phyloP scores from a whole-genome alignment of 2,888 invertebrate genomes.

The Leptinotarsa juncta region DNA sequence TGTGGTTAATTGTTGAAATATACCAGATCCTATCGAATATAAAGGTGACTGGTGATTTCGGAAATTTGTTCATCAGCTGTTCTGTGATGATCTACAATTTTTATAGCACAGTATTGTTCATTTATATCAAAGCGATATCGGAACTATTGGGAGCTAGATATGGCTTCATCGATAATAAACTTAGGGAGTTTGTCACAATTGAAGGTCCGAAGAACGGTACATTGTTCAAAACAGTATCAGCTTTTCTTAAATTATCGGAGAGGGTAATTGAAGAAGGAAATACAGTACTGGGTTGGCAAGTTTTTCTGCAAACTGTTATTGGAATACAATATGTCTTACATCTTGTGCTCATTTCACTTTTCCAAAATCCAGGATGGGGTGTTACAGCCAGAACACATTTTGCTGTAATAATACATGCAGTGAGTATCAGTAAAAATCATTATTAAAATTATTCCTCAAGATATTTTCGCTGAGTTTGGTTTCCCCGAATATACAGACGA shows the following conservation, averaged over 20 bases:
- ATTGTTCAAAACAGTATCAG: background rate
- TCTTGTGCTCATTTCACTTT: background rate
- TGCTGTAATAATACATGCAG: background rate
- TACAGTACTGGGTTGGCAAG: background rate
- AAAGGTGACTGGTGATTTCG: too few species aligned
- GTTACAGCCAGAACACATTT: background rate
- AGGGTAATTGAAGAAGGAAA: background rate
- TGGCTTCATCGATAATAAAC: background rate
- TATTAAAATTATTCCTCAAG: too few species aligned
- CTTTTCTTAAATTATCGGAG: background rate
- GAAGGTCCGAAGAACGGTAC: background rate
- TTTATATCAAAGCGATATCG: background rate
- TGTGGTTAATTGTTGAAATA: background rate
- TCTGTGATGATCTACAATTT: background rate
- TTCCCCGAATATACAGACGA: too few species aligned
- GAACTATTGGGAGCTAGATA: background rate
- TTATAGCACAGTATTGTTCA: background rate
- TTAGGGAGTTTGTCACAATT: background rate
- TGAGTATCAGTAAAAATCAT: background rate
- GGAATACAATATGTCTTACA: background rate
- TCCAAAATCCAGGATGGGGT: background rate
- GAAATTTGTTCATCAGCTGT: background rate
- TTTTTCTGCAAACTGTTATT: background rate
- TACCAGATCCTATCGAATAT: background rate
- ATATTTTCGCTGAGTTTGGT: too few species aligned